Conservation (phyloP, 2,113 vertebrate genomes). For the Coptodon rendalli region DNA sequence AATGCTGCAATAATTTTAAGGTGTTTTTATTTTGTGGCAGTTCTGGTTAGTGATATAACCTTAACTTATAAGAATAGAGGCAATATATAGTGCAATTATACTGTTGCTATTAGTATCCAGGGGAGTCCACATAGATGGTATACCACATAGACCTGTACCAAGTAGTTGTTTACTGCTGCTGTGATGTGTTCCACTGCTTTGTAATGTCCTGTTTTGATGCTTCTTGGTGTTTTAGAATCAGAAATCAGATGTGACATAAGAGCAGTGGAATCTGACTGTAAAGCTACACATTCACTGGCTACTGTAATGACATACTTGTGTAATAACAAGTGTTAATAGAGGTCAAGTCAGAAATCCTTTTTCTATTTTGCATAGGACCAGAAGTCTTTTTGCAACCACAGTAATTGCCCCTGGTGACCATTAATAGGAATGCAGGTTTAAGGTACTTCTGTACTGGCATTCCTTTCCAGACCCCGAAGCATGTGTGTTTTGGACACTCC, state of each 20-base stretch:
- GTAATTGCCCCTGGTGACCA: neutral
- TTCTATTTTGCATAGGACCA: neutral
- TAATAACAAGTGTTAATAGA: neutral
- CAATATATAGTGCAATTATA: neutral
- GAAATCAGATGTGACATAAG: neutral
- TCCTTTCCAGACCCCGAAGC: neutral
- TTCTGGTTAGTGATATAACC: neutral
- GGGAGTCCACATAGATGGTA: neutral
- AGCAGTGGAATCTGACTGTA: neutral
- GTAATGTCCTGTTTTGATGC: neutral
- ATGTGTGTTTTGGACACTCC: neutral
- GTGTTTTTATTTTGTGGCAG: neutral
- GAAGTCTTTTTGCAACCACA: neutral
- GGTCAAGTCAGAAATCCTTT: neutral
- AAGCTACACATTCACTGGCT: neutral
- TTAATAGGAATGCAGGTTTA: neutral
- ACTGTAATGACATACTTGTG: neutral
- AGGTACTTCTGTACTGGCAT: neutral
- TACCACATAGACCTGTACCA: neutral
- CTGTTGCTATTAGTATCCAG: neutral
- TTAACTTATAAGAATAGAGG: neutral
- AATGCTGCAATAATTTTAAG: neutral
- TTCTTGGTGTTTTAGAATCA: neutral
- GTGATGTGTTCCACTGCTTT: neutral
- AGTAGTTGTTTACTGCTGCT: neutral